Base-by-base conservation (phyloP, 2,797 vertebrate genomes). In the Diplodus sargus region DNA sequence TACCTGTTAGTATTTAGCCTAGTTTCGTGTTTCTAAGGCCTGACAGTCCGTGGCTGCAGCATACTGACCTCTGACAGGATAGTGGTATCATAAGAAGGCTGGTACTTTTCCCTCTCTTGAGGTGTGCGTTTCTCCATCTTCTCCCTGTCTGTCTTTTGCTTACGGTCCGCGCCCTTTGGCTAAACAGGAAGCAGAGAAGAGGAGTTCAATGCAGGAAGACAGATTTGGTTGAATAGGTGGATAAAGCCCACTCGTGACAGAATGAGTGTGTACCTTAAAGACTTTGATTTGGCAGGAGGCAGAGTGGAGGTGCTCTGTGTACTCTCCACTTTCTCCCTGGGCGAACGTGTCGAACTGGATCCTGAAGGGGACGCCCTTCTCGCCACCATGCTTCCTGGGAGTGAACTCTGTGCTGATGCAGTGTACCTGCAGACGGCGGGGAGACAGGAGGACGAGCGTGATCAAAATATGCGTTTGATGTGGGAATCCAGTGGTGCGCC, bases 241-340 rank as follows among this genome's bases (percentile, higher is more conserved):
- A n/a, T 66, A 34, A 25, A 22, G 30, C 2, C 8, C 1, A 6
- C 2, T 17, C 5, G 12, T 52, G 48, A 54, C 20, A 63, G 54
- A 20, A 1, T 0, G 17, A 65, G 28, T 12, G 18, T 34, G 13
- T 68, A 98, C 98, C 96, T 99, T 99, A 91, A 99, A 99, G 87
- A 99, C 98, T 96, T 99, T 99, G 87, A 99, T 97, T 94, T 99
- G 98, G 95, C 98, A 99, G 89, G 98, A 99, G 82, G 98, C 98
- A 57, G 98, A 99, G 94, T 99, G 98, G 56, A 98, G 96, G 90
- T 99, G 98, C 85, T 99, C 98, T 0, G 96, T 96, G 88, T 98
- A 97, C 57, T 98, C 97, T 52, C 95, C 97, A 0, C 90, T 87
- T n/a, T 97, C 97, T 5, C 96, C 97, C 91, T 95, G 96, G 87